These are phyloP conservation scores for Cantharis lateralis DNA, from an alignment of 2,888 invertebrate genomes.

Conservation along the genomic window DNA sequence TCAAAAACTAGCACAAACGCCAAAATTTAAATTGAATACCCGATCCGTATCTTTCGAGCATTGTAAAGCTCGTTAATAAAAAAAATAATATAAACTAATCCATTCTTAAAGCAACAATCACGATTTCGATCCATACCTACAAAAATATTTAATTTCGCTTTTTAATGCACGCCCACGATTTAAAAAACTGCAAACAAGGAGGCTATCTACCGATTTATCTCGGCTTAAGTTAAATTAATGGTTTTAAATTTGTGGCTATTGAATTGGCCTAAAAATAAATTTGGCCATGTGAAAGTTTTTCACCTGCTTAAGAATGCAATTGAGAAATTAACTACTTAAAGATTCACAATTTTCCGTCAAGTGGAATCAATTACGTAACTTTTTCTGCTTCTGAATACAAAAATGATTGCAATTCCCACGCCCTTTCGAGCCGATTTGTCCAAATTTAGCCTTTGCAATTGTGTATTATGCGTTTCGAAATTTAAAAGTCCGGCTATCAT, in stretches of 20 bases:
- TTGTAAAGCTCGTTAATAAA: not conserved
- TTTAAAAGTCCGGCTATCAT: not conserved
- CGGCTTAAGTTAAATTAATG: slow-evolving; percentile 3
- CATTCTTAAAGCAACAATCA: not conserved
- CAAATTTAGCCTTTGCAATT: not conserved
- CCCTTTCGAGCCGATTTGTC: not conserved
- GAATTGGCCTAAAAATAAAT: slow-evolving; percentile 12
- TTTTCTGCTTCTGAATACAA: not conserved
- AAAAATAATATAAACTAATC: not conserved
- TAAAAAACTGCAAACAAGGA: slow-evolving; percentile 3
- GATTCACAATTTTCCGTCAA: not conserved
- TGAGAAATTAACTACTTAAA: not conserved
- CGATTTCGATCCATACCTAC: slow-evolving; percentile 1
- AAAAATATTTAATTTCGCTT: slow-evolving; percentile 4
- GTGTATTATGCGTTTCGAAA: not conserved
- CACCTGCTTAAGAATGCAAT: slow-evolving; percentile 1
- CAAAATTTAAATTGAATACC: not conserved
- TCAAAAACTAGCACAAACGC: not conserved
- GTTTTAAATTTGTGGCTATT: slow-evolving; percentile 6
- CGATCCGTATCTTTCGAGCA: not conserved
- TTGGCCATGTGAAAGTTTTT: slow-evolving; percentile 12
- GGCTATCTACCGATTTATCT: slow-evolving; percentile 11
- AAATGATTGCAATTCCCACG: not conserved
- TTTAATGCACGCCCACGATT: slow-evolving; percentile 3
- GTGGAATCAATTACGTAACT: not conserved